Conservation (phyloP, 1,140 invertebrate species). For the Drosophila trapezifrons region DNA sequence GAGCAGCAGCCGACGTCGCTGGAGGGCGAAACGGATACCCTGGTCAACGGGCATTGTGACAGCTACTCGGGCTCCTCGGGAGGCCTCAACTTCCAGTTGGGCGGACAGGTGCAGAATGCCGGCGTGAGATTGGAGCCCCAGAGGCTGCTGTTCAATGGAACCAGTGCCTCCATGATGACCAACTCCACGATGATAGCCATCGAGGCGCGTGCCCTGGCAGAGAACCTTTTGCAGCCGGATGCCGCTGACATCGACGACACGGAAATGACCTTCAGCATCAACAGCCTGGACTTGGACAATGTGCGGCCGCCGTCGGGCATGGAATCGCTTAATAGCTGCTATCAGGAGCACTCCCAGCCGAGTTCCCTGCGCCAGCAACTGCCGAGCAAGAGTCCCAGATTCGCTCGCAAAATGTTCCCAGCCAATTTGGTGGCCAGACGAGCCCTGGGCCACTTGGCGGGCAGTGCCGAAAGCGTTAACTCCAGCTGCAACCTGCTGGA, state of each 20-base stretch:
- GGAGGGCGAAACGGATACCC: conserved; percentile 59
- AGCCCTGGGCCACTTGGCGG: conserved; percentile 85
- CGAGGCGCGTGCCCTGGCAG: conserved; percentile 89
- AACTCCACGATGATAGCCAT: conserved; percentile 89
- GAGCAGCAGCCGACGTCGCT: conserved; percentile 62
- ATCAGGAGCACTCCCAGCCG: conserved; percentile 66
- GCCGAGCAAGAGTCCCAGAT: conserved; percentile 72
- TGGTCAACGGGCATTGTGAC: conserved; percentile 38
- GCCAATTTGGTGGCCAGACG: conserved; percentile 88
- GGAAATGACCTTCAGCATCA: conserved; percentile 87
- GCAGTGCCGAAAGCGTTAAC: conserved; percentile 85
- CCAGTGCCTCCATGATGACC: conserved; percentile 85
- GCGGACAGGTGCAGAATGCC: conserved; percentile 75
- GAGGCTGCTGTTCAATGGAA: conserved; percentile 63
- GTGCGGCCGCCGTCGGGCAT: conserved; percentile 92
- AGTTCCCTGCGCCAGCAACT: conserved; percentile 76
- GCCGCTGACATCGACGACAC: conserved; percentile 45
- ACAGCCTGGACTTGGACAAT: conserved; percentile 89
- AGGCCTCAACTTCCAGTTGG: conserved; percentile 70
- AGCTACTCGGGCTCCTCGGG: conserved; percentile 17
- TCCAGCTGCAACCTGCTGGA: conserved; percentile 88
- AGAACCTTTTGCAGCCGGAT: conserved; percentile 85
- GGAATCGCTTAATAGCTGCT: conserved; percentile 84
- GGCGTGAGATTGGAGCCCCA: conserved; percentile 46
- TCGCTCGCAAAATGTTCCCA: conserved; percentile 87